Evolutionary conservation across 53 echinoderm and acorn worm species (phyloP).

Genomic region (Hippasteria phrygiana): DNA sequence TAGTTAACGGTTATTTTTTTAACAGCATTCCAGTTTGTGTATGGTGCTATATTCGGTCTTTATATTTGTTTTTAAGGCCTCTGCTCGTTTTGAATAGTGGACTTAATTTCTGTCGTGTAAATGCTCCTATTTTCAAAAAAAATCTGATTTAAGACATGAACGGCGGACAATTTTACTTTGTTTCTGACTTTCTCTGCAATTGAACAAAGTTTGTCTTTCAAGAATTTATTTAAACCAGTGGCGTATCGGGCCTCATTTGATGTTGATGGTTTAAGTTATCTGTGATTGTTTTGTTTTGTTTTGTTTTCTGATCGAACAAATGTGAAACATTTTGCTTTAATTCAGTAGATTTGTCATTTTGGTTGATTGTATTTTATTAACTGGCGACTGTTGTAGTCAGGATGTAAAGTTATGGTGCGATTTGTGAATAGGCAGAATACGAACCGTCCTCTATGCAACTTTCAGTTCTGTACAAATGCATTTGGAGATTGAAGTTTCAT

Average conservation of each 20-base stretch:
- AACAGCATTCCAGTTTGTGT: slow-evolving; percentile 40
- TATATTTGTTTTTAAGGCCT: background rate
- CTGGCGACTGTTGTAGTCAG: background rate
- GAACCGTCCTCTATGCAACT: background rate
- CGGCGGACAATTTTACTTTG: background rate
- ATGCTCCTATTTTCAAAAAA: background rate
- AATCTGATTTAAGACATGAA: background rate
- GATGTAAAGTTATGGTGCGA: slow-evolving; percentile 22
- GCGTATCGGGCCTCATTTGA: no score
- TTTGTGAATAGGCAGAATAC: background rate
- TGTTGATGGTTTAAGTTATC: background rate
- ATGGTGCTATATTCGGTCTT: slow-evolving; percentile 40
- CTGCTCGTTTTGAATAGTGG: background rate
- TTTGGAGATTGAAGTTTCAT: background rate
- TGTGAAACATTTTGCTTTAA: slow-evolving; percentile 12
- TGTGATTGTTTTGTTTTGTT: background rate
- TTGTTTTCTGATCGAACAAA: background rate
- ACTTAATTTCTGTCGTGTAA: background rate
- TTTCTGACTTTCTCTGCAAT: slow-evolving; percentile 21
- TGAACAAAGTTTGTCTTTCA: slow-evolving; percentile 61
- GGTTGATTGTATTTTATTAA: background rate
- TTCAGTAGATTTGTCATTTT: background rate
- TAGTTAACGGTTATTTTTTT: background rate
- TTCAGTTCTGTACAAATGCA: background rate
- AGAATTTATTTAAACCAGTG: slow-evolving; percentile 13